These are phyloP conservation scores for Chironomus riparius DNA, from an alignment of 2,888 invertebrate species.

Conservation along the genomic window DNA sequence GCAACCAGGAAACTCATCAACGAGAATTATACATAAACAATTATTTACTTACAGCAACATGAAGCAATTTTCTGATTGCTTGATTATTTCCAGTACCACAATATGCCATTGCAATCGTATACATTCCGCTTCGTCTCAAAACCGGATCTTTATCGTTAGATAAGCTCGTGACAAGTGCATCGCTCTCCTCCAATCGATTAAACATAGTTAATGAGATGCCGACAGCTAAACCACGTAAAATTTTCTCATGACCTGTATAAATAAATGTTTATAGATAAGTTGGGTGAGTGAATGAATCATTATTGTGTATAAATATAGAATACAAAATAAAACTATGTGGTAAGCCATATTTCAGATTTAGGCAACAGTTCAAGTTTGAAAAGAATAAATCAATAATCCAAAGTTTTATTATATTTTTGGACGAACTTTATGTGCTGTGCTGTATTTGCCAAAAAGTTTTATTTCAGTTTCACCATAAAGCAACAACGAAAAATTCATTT, in stretches of 20 bases:
- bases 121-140: slow-evolving; percentile 91
- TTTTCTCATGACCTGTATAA: slow-evolving; percentile 73
- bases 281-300: neutral
- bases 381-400: no score
- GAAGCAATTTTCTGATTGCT: slow-evolving; percentile 87
- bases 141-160: slow-evolving; percentile 91
- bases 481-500: no score
- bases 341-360: no score
- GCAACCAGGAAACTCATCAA: no score
- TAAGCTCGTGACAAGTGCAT: slow-evolving; percentile 81
- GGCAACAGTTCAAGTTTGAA: no score
- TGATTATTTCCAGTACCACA: slow-evolving; percentile 97
- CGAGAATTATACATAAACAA: no score
- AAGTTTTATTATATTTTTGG: no score
- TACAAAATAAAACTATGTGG: no score
- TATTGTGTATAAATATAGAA: slow-evolving; percentile 50
- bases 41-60: slow-evolving; percentile 71
- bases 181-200: slow-evolving; percentile 92
- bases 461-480: no score
- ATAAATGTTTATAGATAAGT: neutral
- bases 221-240: slow-evolving; percentile 90
- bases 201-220: slow-evolving; percentile 97
- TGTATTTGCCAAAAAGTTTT: no score
- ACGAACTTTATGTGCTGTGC: no score
- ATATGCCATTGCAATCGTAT: slow-evolving; percentile 96